These are phyloP conservation scores for Bungarus multicinctus DNA, from an alignment of 2,113 vertebrate species.

Conservation along the genomic window DNA sequence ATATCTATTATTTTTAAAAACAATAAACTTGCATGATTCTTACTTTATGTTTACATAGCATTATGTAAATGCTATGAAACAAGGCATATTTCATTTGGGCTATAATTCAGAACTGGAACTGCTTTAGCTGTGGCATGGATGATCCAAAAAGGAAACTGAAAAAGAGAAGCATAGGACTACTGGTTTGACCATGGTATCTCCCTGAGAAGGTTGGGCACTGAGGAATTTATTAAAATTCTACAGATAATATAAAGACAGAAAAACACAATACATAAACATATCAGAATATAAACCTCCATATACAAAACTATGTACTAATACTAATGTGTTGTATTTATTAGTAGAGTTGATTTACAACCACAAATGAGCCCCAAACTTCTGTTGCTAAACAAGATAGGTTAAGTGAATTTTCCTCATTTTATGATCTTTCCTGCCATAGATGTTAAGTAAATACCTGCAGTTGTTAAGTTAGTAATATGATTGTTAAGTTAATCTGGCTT, in stretches of 20 bases:
- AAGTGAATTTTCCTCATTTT: background rate
- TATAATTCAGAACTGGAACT: background rate
- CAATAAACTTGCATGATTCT: background rate
- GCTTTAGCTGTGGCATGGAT: background rate
- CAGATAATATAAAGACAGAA: background rate
- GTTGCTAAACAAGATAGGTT: background rate
- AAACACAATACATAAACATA: background rate
- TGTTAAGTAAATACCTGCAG: background rate
- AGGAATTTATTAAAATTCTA: background rate
- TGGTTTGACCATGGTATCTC: background rate
- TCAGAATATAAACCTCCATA: background rate
- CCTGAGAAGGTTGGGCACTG: background rate
- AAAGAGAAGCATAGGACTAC: background rate
- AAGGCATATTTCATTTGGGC: background rate
- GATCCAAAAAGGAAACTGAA: background rate
- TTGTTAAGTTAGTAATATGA: background rate
- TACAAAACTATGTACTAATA: background rate
- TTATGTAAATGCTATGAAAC: background rate
- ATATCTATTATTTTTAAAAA: background rate
- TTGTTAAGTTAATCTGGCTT: background rate
- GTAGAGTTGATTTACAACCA: background rate
- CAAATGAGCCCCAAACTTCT: background rate
- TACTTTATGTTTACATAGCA: background rate
- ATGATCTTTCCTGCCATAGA: background rate
- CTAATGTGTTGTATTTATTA: background rate